phyloP scores from a whole-genome alignment of 2,888 invertebrate species.

The Psylliodes chrysocephalus region DNA sequence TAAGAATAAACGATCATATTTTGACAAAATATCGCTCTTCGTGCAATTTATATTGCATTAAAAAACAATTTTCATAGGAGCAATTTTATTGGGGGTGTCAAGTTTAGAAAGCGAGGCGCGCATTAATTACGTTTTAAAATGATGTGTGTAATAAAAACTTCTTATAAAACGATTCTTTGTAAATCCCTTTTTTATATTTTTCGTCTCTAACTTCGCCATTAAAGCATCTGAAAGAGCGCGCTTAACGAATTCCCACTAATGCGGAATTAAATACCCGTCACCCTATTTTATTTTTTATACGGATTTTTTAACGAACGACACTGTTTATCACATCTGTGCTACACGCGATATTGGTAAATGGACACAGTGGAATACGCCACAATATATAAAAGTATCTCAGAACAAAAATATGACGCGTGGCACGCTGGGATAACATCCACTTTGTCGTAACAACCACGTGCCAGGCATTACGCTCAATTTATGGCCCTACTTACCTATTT shows the following conservation, averaged over 20 bases:
- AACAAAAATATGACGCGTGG: slow-evolving; percentile 53
- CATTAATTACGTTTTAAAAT: too few relatives aligned
- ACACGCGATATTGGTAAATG: slow-evolving; percentile 42
- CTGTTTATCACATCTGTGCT: slow-evolving; percentile 48
- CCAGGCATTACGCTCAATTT: slow-evolving; percentile 52
- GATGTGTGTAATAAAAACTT: too few relatives aligned
- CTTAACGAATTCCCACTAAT: too few relatives aligned
- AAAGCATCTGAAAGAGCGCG: too few relatives aligned
- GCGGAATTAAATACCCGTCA: background rate
- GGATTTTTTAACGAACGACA: slow-evolving; percentile 7
- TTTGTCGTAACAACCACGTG: slow-evolving; percentile 54
- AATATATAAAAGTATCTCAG: slow-evolving; percentile 51
- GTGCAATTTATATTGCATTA: too few relatives aligned
- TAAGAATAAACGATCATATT: too few relatives aligned
- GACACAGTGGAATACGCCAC: slow-evolving; percentile 46
- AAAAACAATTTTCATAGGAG: too few relatives aligned
- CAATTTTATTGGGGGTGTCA: too few relatives aligned
- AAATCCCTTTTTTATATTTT: background rate
- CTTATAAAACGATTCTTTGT: too few relatives aligned
- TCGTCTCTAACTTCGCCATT: too few relatives aligned
- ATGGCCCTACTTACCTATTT: slow-evolving; percentile 53
- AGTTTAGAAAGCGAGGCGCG: too few relatives aligned
- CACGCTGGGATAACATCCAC: slow-evolving; percentile 52
- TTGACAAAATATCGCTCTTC: too few relatives aligned
- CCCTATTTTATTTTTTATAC: background rate